Evolutionary conservation across 2,113 vertebrate species (phyloP), one percentile per base, ranked within the genome.

Genomic region (Actinemys pallida): DNA sequence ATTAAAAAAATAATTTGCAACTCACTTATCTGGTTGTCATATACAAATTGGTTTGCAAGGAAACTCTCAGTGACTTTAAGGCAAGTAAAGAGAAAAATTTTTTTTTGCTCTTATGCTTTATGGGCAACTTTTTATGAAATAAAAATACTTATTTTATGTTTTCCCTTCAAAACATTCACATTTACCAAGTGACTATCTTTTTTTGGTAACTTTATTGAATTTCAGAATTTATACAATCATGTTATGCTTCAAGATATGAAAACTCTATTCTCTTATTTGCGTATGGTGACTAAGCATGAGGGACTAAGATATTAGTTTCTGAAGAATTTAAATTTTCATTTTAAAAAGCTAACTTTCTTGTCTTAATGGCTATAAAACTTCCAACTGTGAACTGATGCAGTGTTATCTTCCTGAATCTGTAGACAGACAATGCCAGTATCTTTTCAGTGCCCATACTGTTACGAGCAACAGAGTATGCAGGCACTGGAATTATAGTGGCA

Each of bases 391-490:
- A 42, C 22, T 76, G 93, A 56, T 84, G 29, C 76, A n/a, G 35
- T 42, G 93, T 53, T 14, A 56, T 39, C 2, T 83, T 80, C 57
- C 62, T 54, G 65, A 87, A 54, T 72, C 96, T 78, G 17, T 22
- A 72, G 65, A 35, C 62, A 95, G 85, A 62, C 10, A 3, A 1
- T 8, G 25, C 78, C 49, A 84, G 45, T 49, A 90, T 49, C 29
- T 76, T 52, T 92, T 83, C 91, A 35, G 9, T 83, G 35, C 72
- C 50, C 35, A 78, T 31, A 78, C 87, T 91, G 89, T 8, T 31
- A 62, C 7, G 25, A 95, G 84, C 79, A 93, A 87, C 75, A 92
- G 95, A 88, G 78, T 75, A 87, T 93, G 90, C 92, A 85, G 96
- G 57, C 75, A 75, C 86, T 72, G 31, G 39, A 57, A 88, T 88